These are phyloP conservation scores for Ectemnius lituratus DNA, from an alignment of 2,888 invertebrate species.

Conservation along the genomic window DNA sequence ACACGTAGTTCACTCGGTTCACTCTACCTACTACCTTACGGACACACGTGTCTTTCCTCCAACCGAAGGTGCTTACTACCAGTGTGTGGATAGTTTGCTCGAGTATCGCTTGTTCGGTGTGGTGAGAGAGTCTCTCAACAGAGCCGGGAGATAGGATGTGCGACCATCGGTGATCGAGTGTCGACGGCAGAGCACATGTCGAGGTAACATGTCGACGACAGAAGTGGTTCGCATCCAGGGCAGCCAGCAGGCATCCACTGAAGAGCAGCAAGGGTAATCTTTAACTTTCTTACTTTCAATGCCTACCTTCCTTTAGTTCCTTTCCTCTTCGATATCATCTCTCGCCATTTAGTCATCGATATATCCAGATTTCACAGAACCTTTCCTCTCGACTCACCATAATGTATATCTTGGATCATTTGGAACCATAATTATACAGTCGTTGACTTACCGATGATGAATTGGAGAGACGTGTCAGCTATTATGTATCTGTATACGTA, in stretches of 20 bases:
- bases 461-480: not conserved
- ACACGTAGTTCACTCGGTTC: constrained; percentile 35
- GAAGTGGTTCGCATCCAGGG: constrained; percentile 64
- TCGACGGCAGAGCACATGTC: constrained; percentile 23
- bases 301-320: not conserved
- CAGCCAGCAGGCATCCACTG: constrained; percentile 61
- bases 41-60: constrained; percentile 43
- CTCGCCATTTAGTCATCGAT: too few species aligned
- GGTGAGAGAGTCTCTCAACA: not conserved
- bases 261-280: constrained; percentile 69
- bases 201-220: constrained; percentile 68
- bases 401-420: too few species aligned
- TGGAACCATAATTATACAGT: not conserved
- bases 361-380: too few species aligned
- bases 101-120: not conserved
- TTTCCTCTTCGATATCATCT: too few species aligned
- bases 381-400: too few species aligned
- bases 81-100: not conserved
- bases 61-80: not conserved
- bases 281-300: constrained; percentile 11
- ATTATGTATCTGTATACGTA: too few species aligned
- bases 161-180: constrained; percentile 35
- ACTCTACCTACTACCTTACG: constrained; percentile 22
- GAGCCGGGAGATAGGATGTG: constrained; percentile 8
- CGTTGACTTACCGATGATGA: not conserved